Evolutionary conservation across 2,888 invertebrate genomes (phyloP), one percentile per base, ranked within the genome.

Genomic region (Lasioglossum figueresi): DNA sequence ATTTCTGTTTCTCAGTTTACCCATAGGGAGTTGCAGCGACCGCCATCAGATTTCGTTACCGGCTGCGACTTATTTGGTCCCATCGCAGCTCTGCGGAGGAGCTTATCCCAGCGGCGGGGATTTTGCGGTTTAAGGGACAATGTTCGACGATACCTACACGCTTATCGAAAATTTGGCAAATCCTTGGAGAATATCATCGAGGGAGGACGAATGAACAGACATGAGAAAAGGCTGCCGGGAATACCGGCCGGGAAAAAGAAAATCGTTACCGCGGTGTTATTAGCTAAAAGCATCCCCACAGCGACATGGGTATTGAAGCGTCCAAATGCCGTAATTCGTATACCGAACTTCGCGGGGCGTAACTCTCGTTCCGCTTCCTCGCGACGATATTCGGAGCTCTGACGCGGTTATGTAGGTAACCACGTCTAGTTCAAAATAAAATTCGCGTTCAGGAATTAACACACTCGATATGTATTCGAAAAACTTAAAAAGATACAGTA

Each of bases 271-370:
- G n/a, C 12, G 48, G 23, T 74, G 83, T 83, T 86, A 88, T 83
- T 79, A 85, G 48, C 75, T 85, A 80, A 86, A 88, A 82, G 43
- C 83, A 81, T 86, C 79, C 48, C 34, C 56, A 45, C 34, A 31
- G 56, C 82, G 66, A 79, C 75, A 56, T 23, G 45, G 23, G 31
- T 40, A 83, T n/a, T n/a, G n/a, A n/a, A n/a, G n/a, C n/a, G n/a
- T n/a, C n/a, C n/a, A n/a, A n/a, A n/a, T n/a, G n/a, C n/a, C n/a
- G n/a, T n/a, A 31, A 31, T 31, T 31, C 31, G 31, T 31, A 31
- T 31, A 31, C 31, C 2, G 31, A 31, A 31, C 31, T 31, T 31
- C 31, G 31, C 31, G 31, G 31, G 2, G 31, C 31, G 31, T 31
- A 31, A 31, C 31, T 31, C 31, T 2, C 31, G 2, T 31, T 31